These are phyloP conservation scores for Enhydra lutris DNA, from an alignment of 2,113 vertebrate species.

Conservation along the genomic window DNA sequence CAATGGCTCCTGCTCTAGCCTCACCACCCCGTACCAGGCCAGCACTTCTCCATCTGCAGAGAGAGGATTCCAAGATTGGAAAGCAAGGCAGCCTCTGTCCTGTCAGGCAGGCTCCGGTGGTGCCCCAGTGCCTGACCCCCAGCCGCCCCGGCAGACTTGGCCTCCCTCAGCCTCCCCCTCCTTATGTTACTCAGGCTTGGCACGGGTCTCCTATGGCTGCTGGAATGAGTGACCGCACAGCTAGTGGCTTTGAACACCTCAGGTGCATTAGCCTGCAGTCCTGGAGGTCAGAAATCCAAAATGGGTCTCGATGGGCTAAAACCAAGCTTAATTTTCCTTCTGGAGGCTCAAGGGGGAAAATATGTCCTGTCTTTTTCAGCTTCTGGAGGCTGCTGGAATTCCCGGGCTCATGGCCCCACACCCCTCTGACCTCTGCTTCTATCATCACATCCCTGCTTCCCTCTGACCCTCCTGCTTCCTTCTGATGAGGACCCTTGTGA, in stretches of 20 bases:
- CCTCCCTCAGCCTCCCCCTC: not conserved
- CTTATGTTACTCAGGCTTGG: not conserved
- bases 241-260: not conserved
- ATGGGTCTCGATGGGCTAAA: not conserved
- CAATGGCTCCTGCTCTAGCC: not conserved
- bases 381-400: not conserved
- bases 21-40: too few relatives aligned
- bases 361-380: not conserved
- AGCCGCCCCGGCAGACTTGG: not conserved
- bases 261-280: too few relatives aligned
- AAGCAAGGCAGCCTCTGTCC: not conserved
- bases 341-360: not conserved
- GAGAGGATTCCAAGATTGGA: too few relatives aligned
- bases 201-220: not conserved
- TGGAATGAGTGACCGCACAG: fast-evolving
- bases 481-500: not conserved
- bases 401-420: not conserved
- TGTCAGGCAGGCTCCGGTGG: not conserved
- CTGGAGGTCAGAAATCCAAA: not conserved
- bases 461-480: not conserved
- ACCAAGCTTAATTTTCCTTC: not conserved
- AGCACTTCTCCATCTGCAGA: not conserved
- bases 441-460: not conserved
- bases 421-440: not conserved
- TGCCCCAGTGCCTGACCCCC: not conserved